Evolutionary conservation across 2,113 vertebrate genomes (phyloP), one percentile per base, ranked within the genome.

Genomic region (Perognathus longimembris): DNA sequence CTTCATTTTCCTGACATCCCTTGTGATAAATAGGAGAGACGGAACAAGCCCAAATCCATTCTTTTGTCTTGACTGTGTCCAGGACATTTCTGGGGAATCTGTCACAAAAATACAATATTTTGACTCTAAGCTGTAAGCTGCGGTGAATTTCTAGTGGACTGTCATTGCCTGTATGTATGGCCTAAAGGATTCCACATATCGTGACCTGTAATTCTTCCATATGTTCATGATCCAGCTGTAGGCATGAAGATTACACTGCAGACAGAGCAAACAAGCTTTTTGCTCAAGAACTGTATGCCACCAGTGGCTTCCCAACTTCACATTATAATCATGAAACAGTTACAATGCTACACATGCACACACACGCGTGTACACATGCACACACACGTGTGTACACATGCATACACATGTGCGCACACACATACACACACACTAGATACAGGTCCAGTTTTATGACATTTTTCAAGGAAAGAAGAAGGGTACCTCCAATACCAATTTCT

Each of bases 391-490:
- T 36, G 22, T 5, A 40, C 42, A 45, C 42, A 45, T 10, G 10
- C 42, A 45, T 10, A 45, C 42, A 45, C 42, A 45, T 10, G 10
- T 12, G 14, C 50, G 17, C 50, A 54, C 50, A 30, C 40, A 20
- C 18, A 34, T 6, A 21, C 20, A 66, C 5, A 75, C 28, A 84
- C 32, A 81, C 4, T 26, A 66, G 2, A 0, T 36, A 14, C 77
- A 96, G 83, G 84, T 92, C 66, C 61, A 77, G 17, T 42, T 73
- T 38, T 81, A 32, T n/a, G 24, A n/a, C 87, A 21, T 74, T 71
- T 94, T 92, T 50, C 75, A 94, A 92, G 94, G 75, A 81, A 80
- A 93, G 95, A 67, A 96, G 93, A 50, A 74, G 78, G 57, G 40
- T 24, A 83, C 38, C 80, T 85, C 64, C 93, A 90, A 84, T 75